A percentile compares a stretch with the other conserved stretches of the same genome.
phyloP scores from a whole-genome alignment of 2,888 invertebrate genomes.

The Metacarcinus magister region DNA sequence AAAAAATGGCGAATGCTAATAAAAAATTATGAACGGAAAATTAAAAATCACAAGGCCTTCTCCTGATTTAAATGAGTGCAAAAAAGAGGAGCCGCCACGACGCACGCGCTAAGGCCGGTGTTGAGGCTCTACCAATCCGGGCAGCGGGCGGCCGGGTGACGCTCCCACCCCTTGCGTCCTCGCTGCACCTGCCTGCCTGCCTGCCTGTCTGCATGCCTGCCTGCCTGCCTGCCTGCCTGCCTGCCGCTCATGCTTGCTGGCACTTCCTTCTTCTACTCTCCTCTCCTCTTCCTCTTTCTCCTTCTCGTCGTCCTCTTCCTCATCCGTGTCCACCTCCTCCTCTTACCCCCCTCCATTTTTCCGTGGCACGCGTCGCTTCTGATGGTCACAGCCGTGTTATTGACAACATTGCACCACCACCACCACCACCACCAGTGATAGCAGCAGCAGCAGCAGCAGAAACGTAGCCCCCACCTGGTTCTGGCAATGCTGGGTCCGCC shows the following conservation, averaged over 20 bases:
- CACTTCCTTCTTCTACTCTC: slow-evolving; percentile 22
- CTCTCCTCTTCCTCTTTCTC: slow-evolving; percentile 56
- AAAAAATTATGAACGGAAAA: slow-evolving; percentile 74
- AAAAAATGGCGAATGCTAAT: slow-evolving; percentile 71
- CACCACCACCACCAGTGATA: background rate
- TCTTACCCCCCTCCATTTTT: background rate
- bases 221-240: slow-evolving; percentile 56
- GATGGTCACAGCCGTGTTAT: slow-evolving; percentile 45
- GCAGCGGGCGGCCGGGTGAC: background rate
- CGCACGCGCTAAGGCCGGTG: slow-evolving; percentile 32
- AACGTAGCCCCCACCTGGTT: background rate
- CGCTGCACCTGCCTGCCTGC: slow-evolving; percentile 49
- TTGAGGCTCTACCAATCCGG: slow-evolving; percentile 54
- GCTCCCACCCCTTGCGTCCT: background rate
- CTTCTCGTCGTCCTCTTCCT: background rate
- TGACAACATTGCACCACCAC: slow-evolving; percentile 27
- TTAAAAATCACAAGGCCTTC: slow-evolving; percentile 75
- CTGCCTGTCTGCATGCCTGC: slow-evolving; percentile 53
- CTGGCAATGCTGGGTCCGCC: slow-evolving; percentile 41
- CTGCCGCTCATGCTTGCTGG: slow-evolving; percentile 17
- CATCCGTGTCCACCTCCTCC: background rate
- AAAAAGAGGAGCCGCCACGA: slow-evolving; percentile 34
- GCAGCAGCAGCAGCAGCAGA: background rate
- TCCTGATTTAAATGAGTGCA: slow-evolving; percentile 60
- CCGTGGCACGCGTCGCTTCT: slow-evolving; percentile 41